Evolutionary conservation across 1,140 invertebrate species (phyloP), one percentile per base, ranked within the genome.

Genomic region (Eriocheir sinensis): DNA sequence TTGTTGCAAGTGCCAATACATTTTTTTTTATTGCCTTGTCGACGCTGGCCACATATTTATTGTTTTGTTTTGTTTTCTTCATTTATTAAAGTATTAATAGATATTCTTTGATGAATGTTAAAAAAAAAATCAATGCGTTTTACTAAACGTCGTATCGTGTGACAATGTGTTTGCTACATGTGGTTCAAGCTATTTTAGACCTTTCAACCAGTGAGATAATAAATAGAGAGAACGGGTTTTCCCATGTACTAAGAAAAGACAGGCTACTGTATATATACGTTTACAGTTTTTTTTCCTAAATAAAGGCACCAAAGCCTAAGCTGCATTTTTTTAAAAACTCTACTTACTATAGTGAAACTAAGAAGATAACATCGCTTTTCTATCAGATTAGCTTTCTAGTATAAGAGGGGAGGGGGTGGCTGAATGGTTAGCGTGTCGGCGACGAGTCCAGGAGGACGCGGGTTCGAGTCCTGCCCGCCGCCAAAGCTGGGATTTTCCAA

Each of bases 171-270:
- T 72, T 21, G 3, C 17, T 21, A 12, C 60, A 72, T 72, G 17
- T 72, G 60, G 1, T 72, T n/a, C 60, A 72, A 72, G 60, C n/a
- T 72, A 72, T 72, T 72, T 72, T 72, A 72, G 60, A 72, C 60
- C n/a, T 21, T n/a, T n/a, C 15, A 48, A 8, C 9, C 21, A 72
- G 6, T n/a, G 60, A n/a, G 60, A 72, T 72, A n/a, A n/a, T 72
- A 72, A 72, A 8, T n/a, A 72, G n/a, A 72, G 12, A 72, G 6
- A 72, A 72, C 60, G 2, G 2, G 60, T n/a, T 1, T 72, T 72
- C 0, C 27, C n/a, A n/a, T n/a, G 27, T 72, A 72, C 8, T 72
- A 1, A 72, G 60, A 12, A 72, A n/a, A 27, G 6, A n/a, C n/a
- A n/a, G n/a, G n/a, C n/a, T n/a, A n/a, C n/a, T n/a, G n/a, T n/a